Percentiles rank a stretch among this genome's conserved stretches.
phyloP scores from a whole-genome alignment of 1,140 invertebrate species.

The Calycopis cecrops region DNA sequence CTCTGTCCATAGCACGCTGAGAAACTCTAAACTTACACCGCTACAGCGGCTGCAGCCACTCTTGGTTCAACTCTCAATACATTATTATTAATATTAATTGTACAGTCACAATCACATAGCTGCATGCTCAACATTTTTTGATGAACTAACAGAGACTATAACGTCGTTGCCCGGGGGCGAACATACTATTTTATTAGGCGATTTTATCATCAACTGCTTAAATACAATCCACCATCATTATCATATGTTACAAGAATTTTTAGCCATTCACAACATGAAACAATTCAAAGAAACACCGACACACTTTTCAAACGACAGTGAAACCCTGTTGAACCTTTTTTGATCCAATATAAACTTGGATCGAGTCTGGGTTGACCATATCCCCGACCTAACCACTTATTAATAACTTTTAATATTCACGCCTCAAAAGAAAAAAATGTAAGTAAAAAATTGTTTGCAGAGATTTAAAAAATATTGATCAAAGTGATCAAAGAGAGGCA shows the following conservation, averaged over 20 bases:
- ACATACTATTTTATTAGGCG: neutral
- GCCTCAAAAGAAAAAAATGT: neutral
- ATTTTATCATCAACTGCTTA: neutral
- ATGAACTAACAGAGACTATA: constrained; percentile 1
- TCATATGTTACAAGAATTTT: neutral
- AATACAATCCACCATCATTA: neutral
- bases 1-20: too few species aligned
- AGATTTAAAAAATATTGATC: constrained; percentile 9
- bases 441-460: neutral
- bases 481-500: constrained; percentile 9
- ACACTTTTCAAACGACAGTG: constrained; percentile 10
- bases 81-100: too few species aligned
- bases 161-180: neutral
- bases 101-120: too few species aligned
- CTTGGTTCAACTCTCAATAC: too few species aligned
- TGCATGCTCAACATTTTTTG: constrained; percentile 4
- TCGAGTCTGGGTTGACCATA: too few species aligned
- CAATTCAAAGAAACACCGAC: neutral
- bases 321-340: constrained; percentile 13
- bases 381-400: constrained; percentile 5
- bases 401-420: constrained; percentile 9
- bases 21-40: too few species aligned
- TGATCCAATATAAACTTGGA: constrained; percentile 2
- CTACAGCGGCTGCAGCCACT: too few species aligned
- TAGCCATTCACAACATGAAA: neutral